Evolutionary conservation across 2,888 invertebrate species (phyloP).

Genomic region (Drosophila mimetica): DNA sequence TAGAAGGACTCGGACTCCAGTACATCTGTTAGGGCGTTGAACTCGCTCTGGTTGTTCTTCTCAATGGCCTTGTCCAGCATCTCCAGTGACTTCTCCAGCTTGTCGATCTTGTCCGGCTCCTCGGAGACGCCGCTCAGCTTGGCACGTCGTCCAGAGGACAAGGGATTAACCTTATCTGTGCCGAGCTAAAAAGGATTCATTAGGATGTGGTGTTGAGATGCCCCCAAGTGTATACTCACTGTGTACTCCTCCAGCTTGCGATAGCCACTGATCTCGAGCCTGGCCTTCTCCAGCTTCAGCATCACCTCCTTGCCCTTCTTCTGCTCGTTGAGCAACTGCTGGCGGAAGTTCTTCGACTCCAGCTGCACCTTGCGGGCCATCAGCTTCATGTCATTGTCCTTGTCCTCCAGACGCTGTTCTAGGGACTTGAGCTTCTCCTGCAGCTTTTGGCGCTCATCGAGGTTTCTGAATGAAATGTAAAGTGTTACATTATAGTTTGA

Average conservation of each 20-base stretch:
- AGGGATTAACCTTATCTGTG: slow-evolving; percentile 58
- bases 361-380: slow-evolving; percentile 89
- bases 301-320: slow-evolving; percentile 89
- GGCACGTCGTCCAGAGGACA: slow-evolving; percentile 54
- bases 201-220: neutral
- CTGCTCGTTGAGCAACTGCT: slow-evolving; percentile 89
- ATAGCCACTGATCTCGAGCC: slow-evolving; percentile 80
- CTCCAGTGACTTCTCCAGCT: slow-evolving; percentile 68
- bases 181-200: slow-evolving; percentile 18
- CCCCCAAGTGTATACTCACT: slow-evolving; percentile 48
- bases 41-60: slow-evolving; percentile 64
- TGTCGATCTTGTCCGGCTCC: slow-evolving; percentile 67
- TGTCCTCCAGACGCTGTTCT: slow-evolving; percentile 86
- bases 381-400: slow-evolving; percentile 87
- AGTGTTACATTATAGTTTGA: no score
- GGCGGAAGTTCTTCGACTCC: slow-evolving; percentile 90
- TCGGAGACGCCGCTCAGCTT: slow-evolving; percentile 53
- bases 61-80: slow-evolving; percentile 72
- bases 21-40: slow-evolving; percentile 65
- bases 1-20: slow-evolving; percentile 57
- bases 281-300: slow-evolving; percentile 86
- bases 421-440: slow-evolving; percentile 87
- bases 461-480: slow-evolving; percentile 86
- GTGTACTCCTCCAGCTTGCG: slow-evolving; percentile 81
- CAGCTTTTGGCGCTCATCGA: slow-evolving; percentile 90